Conservation (phyloP, 53 echinoderm and acorn worm species). For the Antedon mediterranea region DNA sequence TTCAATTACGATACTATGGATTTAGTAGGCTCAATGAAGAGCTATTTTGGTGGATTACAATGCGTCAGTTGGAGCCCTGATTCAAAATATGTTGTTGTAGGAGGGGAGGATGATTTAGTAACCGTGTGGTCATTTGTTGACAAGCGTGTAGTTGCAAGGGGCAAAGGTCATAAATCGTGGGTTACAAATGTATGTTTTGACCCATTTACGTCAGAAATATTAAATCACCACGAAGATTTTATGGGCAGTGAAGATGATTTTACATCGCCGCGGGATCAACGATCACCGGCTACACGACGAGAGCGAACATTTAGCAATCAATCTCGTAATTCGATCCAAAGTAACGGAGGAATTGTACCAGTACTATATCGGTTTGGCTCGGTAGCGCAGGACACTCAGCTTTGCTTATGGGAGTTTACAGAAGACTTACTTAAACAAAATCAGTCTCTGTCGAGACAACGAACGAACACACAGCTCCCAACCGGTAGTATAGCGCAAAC, state of each 20-base stretch:
- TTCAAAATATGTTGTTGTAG: conserved; percentile 75
- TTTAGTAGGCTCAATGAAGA: conserved; percentile 87
- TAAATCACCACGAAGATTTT: conserved; percentile 52
- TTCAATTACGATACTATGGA: conserved; percentile 96
- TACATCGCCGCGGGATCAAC: conserved; percentile 13
- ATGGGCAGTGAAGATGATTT: conserved; percentile 94
- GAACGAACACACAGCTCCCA: conserved; percentile 84
- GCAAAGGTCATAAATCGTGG: conserved; percentile 85
- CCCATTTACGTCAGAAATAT: conserved; percentile 58
- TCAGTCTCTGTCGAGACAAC: conserved; percentile 58
- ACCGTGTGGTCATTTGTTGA: conserved; percentile 86
- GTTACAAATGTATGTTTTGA: conserved; percentile 87
- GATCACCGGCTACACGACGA: conserved; percentile 26
- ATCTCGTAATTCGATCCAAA: conserved; percentile 77
- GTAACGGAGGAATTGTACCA: conserved; percentile 27
- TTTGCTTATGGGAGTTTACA: conserved; percentile 96
- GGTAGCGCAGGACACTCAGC: conserved; percentile 87
- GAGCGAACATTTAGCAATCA: conserved; percentile 79
- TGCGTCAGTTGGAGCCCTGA: conserved; percentile 99
- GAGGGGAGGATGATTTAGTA: conserved; percentile 91
- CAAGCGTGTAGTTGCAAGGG: conserved; percentile 69
- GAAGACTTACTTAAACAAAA: conserved; percentile 73
- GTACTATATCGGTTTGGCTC: conserved; percentile 90
- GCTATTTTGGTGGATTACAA: conserved; percentile 88
- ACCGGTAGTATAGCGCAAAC: conserved; percentile 9